Evolutionary conservation across 2,797 vertebrate species (phyloP), one percentile per base, ranked within the genome.

Genomic region (Melanotaenia boesemani): DNA sequence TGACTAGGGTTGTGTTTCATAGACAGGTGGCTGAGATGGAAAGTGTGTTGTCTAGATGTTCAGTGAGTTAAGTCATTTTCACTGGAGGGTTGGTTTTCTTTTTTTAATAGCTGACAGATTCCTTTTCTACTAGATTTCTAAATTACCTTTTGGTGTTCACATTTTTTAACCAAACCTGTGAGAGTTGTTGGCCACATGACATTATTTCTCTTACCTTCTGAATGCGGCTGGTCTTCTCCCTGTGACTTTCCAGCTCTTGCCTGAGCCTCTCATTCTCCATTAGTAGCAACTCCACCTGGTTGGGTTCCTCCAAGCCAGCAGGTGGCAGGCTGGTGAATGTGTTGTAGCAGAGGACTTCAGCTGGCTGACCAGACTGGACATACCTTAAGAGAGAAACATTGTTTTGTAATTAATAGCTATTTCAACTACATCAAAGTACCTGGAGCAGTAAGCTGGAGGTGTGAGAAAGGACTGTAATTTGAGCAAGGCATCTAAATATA

Each of bases 231-330:
- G 95, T 94, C 80, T 98, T 99, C 92, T 99, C 96, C 0, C 82
- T 83, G 0, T 95, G 96, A 58, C 85, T 94, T 72, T 96, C 97
- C 82, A 99, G 92, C 84, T 98, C 97, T 55, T 95, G 94, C 85
- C 95, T 96, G 32, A 99, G 92, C 81, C 94, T 94, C 89, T 98
- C 96, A 0, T 99, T 99, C 85, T 99, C 98, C 72, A 95, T 94
- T 87, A 98, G 87, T 54, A 98, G 86, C 0, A 94, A 83, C 26
- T 98, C 97, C 74, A 95, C 91, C 80, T 94, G 94, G 81, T 94
- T 95, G 68, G 95, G 92, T 1, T 95, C 95, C 85, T 97, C 96
- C 91, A 95, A 73, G 7, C 94, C 91, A 1, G 95, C 83, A 64
- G 95, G 86, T 46, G 94, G 91, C 87, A 95, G 87, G 0, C 92